Evolutionary conservation across 2,888 invertebrate genomes (phyloP).

Genomic region (Saturnia pavonia): DNA sequence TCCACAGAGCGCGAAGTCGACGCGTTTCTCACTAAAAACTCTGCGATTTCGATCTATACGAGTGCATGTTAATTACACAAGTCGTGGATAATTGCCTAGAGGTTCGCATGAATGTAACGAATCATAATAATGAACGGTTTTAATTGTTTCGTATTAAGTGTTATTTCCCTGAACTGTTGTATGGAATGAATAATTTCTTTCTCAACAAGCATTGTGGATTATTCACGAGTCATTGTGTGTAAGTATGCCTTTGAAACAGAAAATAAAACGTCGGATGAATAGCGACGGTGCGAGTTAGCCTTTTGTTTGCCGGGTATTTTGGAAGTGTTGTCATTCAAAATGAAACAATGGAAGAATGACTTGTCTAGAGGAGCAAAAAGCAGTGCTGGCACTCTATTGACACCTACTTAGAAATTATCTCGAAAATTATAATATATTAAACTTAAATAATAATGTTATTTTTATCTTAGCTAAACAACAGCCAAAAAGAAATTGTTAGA

Average conservation of each 20-base stretch:
- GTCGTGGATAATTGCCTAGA: conserved; percentile 46
- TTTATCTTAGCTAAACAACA: not conserved
- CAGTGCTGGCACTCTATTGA: not conserved
- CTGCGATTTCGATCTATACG: conserved; percentile 44
- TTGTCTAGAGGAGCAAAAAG: not conserved
- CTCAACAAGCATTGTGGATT: conserved; percentile 65
- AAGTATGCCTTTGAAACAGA: conserved; percentile 61
- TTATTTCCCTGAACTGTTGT: conserved; percentile 56
- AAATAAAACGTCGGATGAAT: conserved; percentile 66
- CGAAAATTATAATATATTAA: not conserved
- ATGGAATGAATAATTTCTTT: conserved; percentile 59
- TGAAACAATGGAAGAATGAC: conserved; percentile 41
- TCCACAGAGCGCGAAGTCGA: not conserved
- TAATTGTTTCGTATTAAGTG: conserved; percentile 51
- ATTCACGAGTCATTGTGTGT: conserved; percentile 71
- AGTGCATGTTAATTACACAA: conserved; percentile 26
- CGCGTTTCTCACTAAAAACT: conserved; percentile 39
- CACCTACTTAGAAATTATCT: not conserved
- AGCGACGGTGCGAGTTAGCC: conserved; percentile 42
- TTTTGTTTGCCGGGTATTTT: conserved; percentile 67
- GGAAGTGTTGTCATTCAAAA: conserved; percentile 59
- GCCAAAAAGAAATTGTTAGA: not conserved
- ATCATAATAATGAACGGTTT: conserved; percentile 58
- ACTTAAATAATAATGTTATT: not conserved
- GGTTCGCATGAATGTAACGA: conserved; percentile 54